These are phyloP conservation scores for Hybos culiciformis DNA, from an alignment of 2,888 invertebrate species.

Conservation along the genomic window DNA sequence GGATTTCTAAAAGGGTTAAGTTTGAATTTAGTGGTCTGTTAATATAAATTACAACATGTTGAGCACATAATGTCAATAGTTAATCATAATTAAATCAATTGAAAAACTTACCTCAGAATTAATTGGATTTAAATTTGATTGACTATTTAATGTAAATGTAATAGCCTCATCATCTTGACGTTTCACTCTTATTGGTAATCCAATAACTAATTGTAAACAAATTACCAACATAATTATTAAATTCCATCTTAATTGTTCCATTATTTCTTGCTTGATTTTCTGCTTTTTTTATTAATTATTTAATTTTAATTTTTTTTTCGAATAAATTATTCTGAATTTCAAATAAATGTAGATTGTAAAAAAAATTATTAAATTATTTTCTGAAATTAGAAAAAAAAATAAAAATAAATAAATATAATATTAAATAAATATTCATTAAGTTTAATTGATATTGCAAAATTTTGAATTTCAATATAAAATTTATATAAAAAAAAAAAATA, in stretches of 20 bases:
- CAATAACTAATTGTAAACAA: constrained; percentile 3
- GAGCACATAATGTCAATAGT: too few relatives aligned
- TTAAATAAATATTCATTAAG: neutral
- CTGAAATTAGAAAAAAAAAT: neutral
- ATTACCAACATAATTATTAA: constrained; percentile 12
- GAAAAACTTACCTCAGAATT: constrained; percentile 31
- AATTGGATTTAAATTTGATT: constrained; percentile 27
- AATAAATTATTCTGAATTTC: too few relatives aligned
- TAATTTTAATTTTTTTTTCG: too few relatives aligned
- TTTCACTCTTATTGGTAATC: constrained; percentile 24
- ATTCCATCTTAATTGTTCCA: constrained; percentile 14
- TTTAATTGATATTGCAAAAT: too few relatives aligned
- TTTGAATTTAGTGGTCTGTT: too few relatives aligned
- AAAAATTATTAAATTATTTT: neutral
- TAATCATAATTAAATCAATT: too few relatives aligned
- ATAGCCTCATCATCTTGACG: constrained; percentile 19
- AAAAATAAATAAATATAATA: neutral
- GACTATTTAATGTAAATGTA: neutral
- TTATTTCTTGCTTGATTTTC: neutral
- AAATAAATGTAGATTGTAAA: neutral
- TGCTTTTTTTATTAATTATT: neutral
- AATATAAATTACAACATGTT: too few relatives aligned
- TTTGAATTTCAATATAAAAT: too few relatives aligned
- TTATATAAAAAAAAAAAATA: too few relatives aligned
- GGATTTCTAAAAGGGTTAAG: too few relatives aligned